Conservation (phyloP, 2,888 invertebrate genomes). For the Phyllotreta striolata region DNA sequence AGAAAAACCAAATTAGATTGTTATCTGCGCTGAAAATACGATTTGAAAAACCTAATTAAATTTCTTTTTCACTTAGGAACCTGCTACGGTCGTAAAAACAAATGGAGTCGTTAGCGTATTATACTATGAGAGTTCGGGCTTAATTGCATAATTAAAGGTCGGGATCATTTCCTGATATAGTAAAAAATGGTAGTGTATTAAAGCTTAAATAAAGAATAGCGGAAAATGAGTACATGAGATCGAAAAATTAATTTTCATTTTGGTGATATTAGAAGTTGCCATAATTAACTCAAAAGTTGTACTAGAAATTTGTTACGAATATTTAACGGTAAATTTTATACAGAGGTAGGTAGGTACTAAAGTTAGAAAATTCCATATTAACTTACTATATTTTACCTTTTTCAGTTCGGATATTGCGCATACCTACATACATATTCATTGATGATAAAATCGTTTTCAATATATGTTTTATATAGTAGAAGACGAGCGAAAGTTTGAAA, state of each 20-base stretch:
- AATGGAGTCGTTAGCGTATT: constrained; percentile 39
- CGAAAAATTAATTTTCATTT: no score
- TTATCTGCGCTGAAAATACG: constrained; percentile 39
- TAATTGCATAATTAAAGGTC: constrained; percentile 38
- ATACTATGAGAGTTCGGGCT: constrained; percentile 34
- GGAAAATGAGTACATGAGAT: no score
- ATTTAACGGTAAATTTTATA: no score
- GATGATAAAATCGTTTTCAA: constrained; percentile 1
- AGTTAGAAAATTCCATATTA: no score
- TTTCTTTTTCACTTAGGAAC: constrained; percentile 40
- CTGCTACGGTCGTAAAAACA: constrained; percentile 37
- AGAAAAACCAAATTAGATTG: constrained; percentile 39
- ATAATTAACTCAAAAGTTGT: no score
- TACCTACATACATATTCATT: not conserved
- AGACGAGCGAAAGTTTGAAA: constrained; percentile 11
- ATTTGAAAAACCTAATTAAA: constrained; percentile 39
- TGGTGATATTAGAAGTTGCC: no score
- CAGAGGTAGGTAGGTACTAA: no score
- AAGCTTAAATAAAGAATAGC: no score
- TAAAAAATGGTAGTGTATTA: constrained; percentile 15
- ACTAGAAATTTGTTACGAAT: no score
- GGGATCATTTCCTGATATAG: constrained; percentile 32
- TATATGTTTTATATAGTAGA: not conserved
- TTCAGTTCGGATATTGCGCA: constrained; percentile 1
- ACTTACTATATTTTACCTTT: not conserved